Percentiles rank a stretch among this genome's conserved stretches.
phyloP scores from a whole-genome alignment of 53 echinoderm and acorn worm species.

The Glandiceps talaboti region DNA sequence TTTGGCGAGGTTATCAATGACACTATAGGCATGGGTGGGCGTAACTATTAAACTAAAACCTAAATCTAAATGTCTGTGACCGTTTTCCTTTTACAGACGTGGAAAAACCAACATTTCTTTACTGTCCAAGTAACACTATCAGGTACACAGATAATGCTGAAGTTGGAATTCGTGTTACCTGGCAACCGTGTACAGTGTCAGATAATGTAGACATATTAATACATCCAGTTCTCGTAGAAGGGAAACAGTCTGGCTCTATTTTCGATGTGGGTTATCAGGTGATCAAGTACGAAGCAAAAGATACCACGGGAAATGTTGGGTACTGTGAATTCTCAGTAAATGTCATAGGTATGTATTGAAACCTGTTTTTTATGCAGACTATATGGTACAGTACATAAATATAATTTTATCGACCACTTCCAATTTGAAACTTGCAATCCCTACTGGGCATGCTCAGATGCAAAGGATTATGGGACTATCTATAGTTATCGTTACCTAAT shows the following conservation, averaged over 20 bases:
- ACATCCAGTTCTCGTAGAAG: background rate
- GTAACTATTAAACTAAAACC: too few species aligned
- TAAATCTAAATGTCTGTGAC: too few species aligned
- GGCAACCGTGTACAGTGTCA: background rate
- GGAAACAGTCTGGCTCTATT: background rate
- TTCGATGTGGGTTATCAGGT: background rate
- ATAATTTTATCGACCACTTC: too few species aligned
- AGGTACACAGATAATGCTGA: background rate
- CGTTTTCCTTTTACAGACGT: background rate
- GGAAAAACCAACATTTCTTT: background rate
- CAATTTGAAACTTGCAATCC: too few species aligned
- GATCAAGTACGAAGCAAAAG: background rate
- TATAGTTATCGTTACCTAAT: too few species aligned
- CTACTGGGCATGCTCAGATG: too few species aligned
- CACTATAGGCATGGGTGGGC: too few species aligned
- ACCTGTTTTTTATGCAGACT: too few species aligned
- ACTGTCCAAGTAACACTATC: background rate
- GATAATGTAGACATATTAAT: background rate
- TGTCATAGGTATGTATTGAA: background rate
- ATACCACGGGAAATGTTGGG: background rate
- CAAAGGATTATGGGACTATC: too few species aligned
- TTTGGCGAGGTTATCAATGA: too few species aligned
- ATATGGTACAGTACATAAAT: too few species aligned
- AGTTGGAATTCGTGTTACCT: background rate
- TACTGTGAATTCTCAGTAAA: background rate